phyloP scores from a whole-genome alignment of 2,797 vertebrate genomes.

The Falco novaeseelandiae region DNA sequence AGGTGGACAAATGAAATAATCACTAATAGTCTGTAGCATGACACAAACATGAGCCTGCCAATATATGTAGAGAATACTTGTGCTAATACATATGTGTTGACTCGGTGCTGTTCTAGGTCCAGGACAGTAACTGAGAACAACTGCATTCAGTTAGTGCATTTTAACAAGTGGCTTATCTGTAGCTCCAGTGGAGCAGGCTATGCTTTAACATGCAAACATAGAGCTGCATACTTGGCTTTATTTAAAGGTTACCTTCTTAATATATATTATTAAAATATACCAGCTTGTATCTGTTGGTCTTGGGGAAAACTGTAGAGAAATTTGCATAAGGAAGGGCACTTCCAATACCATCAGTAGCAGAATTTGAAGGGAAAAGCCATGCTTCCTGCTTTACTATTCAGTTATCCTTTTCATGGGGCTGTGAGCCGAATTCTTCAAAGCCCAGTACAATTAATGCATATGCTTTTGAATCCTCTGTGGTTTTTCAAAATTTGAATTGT shows the following conservation, averaged over 20 bases:
- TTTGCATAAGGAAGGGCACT: neutral
- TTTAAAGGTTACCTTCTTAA: neutral
- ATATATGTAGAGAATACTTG: neutral
- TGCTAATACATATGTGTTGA: neutral
- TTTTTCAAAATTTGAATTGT: neutral
- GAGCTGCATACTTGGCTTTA: neutral
- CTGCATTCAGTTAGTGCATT: neutral
- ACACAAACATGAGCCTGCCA: neutral
- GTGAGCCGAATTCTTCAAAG: neutral
- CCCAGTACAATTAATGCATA: neutral
- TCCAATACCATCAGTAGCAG: neutral
- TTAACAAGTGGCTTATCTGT: neutral
- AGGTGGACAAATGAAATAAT: neutral
- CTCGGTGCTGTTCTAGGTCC: neutral
- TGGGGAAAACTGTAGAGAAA: neutral
- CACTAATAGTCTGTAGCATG: neutral
- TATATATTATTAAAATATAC: no score
- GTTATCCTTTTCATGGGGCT: neutral
- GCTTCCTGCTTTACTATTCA: neutral
- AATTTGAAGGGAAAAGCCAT: neutral
- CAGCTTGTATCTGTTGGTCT: neutral
- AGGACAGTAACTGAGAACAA: neutral
- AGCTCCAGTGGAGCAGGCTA: neutral
- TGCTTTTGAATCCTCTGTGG: neutral
- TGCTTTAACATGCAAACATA: accelerated